Base-by-base conservation (phyloP, 2,113 vertebrate species). In the Donacobius atricapilla region DNA sequence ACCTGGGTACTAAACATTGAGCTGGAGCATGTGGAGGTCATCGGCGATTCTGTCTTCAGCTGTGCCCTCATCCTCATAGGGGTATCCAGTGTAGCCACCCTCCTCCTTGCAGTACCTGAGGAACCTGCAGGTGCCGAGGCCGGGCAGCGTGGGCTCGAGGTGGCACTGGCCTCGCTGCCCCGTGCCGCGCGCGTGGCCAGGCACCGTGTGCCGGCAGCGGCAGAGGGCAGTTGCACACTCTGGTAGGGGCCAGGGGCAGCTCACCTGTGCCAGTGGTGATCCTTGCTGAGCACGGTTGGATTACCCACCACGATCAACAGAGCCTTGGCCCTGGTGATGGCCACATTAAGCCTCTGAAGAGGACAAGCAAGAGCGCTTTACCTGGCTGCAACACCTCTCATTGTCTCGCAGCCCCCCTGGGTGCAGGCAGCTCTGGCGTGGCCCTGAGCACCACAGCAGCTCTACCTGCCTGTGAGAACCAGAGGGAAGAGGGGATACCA, bases 261-360 rank as follows among this genome's bases (percentile, higher is more conserved):
- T 89, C 97, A 99, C 99, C 85, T 94, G 53, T 85, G 92, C 99
- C 99, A 99, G 92, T 97, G 96, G 0, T 40, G 39, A 63, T 99
- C 99, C 12, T 97, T 96, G 65, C 92, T 91, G 89, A 99, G 98
- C 89, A 99, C 98, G 1, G 88, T 54, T 0, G 99, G 98, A 96
- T 99, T 99, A 48, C 99, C 99, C 94, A 99, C 98, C 80, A 99
- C 94, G 3, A 99, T 99, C 87, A 99, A 96, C 93, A 99, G 96
- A 50, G 99, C 97, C 97, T 99, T 99, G 87, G 99, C 98, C 96
- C 99, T 98, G 42, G 99, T 99, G 96, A 99, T 87, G 39, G 99
- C 99, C 90, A 99, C 99, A 4, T 99, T 99, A 90, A 99, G 98
- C 94, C 99, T 98, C 99, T 99, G 98, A 21, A 76, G 47, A 54